phyloP scores from a whole-genome alignment of 2,797 vertebrate genomes.

The Sorex maritimensis region DNA sequence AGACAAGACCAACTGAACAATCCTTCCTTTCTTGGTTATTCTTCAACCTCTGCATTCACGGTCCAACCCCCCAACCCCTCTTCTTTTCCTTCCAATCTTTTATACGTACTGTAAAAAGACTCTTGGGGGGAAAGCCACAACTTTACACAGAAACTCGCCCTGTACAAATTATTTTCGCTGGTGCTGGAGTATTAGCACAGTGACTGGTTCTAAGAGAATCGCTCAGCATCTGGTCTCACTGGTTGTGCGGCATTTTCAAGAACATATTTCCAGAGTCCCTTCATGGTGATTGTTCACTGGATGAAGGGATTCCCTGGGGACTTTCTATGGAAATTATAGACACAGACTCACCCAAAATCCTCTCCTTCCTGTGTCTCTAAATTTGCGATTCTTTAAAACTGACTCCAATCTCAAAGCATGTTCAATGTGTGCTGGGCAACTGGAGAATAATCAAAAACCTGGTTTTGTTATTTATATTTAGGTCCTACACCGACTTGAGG shows the following conservation, averaged over 20 bases:
- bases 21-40: slow-evolving; percentile 33
- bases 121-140: slow-evolving; percentile 31
- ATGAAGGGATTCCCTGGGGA: slow-evolving; percentile 27
- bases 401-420: slow-evolving; percentile 60
- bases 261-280: slow-evolving; percentile 61
- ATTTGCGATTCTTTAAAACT: slow-evolving; percentile 65
- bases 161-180: slow-evolving; percentile 51
- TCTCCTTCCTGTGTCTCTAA: slow-evolving; percentile 64
- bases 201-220: not conserved
- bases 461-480: slow-evolving; percentile 63
- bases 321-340: slow-evolving; percentile 51
- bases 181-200: not conserved
- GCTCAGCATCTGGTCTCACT: slow-evolving; percentile 55
- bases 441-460: not conserved
- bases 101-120: not conserved
- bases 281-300: slow-evolving; percentile 27
- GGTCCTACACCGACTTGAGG: not conserved
- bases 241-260: slow-evolving; percentile 68
- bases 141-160: not conserved
- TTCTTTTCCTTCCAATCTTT: slow-evolving; percentile 10
- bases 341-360: slow-evolving; percentile 48
- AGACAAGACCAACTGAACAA: slow-evolving; percentile 27
- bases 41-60: slow-evolving; percentile 60
- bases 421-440: slow-evolving; percentile 4
- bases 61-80: not conserved